Evolutionary conservation across 2,888 invertebrate species (phyloP), one percentile per base, ranked within the genome.

Genomic region (Caenorhabditis panamensis): DNA sequence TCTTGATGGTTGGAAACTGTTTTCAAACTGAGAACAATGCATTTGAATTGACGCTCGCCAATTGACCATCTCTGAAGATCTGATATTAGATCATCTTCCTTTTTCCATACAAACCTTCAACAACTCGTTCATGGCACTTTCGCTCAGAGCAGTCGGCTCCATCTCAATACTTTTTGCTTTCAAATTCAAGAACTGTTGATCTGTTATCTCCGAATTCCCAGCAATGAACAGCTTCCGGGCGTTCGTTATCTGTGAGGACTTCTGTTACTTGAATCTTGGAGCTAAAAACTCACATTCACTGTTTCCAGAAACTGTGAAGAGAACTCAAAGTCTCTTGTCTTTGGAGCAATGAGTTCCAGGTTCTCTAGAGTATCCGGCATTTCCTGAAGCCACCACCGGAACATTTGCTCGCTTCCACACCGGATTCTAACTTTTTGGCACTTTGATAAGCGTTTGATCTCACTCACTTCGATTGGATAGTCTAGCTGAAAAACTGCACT

Each of bases 301-400:
- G 6, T 3, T 6, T 20, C 20, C 16, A 67, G n/a, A 31, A 67
- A 31, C 6, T 67, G 47, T 8, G 28, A 5, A 31, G 56, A 22
- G 31, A 11, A 13, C 53, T 56, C 13, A 44, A 26, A 20, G 8
- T 18, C n/a, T 44, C 28, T 4, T 16, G 20, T 22, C 22, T 18
- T 6, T 20, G 41, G 5, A 8, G 58, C 0, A 6, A 47, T 1
- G 28, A 54, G 31, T 31, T 54, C 28, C 16, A 62, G 18, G 31
- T 44, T 13, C 1, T 62, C 28, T 5, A 71, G 28, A 11, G 51
- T 24, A 1, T 51, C 24, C 24, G 71, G 71, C 28, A 58, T 20
- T 31, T 26, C 63, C 9, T 44, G n/a, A 16, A 72, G 24, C 72
- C 72, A 72, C 72, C 72, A 72, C 1, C 31, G 24, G 22, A 63